A percentile compares a stretch with the other conserved stretches of the same genome.
These are phyloP conservation scores for Cynaeus angustus DNA, from an alignment of 2,888 invertebrate species.

Conservation along the genomic window DNA sequence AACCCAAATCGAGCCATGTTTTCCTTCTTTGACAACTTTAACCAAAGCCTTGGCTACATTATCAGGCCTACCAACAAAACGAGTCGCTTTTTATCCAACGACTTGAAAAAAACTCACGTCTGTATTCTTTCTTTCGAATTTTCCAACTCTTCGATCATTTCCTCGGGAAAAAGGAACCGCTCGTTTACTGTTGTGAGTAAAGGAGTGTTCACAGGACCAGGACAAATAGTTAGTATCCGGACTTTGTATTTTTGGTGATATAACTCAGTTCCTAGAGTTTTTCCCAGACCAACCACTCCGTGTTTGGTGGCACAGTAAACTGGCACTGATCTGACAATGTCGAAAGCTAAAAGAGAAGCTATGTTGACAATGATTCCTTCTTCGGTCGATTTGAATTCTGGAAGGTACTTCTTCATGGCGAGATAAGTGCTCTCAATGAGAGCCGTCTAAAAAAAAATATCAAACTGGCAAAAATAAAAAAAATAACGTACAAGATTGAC, in stretches of 20 bases:
- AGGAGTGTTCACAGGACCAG: constrained; percentile 49
- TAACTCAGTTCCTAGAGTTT: constrained; percentile 41
- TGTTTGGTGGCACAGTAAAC: constrained; percentile 53
- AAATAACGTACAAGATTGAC: no score
- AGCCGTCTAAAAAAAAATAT: background rate
- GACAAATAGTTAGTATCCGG: constrained; percentile 55
- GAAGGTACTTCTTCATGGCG: background rate
- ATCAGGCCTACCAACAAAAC: constrained; percentile 31
- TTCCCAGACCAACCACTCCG: constrained; percentile 55
- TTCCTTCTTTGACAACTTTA: constrained; percentile 49
- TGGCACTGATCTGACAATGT: background rate
- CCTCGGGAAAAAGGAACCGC: no score
- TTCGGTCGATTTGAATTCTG: no score
- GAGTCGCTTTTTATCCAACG: no score
- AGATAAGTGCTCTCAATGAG: background rate
- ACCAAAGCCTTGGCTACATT: constrained; percentile 48
- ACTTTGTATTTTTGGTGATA: constrained; percentile 50
- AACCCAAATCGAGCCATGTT: constrained; percentile 56
- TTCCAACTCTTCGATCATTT: no score
- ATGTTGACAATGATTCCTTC: background rate
- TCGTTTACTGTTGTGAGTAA: background rate
- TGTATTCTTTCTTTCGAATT: background rate
- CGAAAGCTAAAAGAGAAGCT: background rate
- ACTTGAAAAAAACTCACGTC: background rate
- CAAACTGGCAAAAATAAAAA: no score